These are phyloP conservation scores for Proterorhinus semilunaris DNA, from an alignment of 2,113 vertebrate genomes.

Conservation along the genomic window DNA sequence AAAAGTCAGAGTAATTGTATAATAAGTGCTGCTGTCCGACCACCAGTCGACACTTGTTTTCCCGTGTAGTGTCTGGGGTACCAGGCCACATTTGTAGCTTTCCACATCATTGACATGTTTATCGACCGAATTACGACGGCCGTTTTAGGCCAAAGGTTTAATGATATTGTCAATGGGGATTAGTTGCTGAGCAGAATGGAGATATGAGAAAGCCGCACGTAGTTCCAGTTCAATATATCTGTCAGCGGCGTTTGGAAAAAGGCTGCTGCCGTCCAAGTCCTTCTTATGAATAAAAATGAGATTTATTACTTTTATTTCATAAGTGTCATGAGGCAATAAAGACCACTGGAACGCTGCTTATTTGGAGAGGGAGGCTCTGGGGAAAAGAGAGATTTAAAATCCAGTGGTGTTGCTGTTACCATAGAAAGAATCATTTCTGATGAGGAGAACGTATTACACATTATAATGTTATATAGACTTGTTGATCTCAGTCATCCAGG, in stretches of 20 bases:
- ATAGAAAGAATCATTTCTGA: not conserved
- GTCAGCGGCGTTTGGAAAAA: slow-evolving; percentile 3
- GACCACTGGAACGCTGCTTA: slow-evolving; percentile 7
- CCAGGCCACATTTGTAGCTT: slow-evolving; percentile 23
- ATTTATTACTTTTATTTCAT: slow-evolving; percentile 49
- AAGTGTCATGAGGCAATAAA: slow-evolving; percentile 55
- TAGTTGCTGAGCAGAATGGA: slow-evolving; percentile 25
- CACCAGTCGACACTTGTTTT: slow-evolving; percentile 22
- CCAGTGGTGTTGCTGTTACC: not conserved
- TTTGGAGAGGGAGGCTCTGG: slow-evolving; percentile 1
- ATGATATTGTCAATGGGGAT: slow-evolving; percentile 25
- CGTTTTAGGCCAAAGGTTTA: slow-evolving; percentile 11
- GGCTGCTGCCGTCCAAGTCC: slow-evolving; percentile 10
- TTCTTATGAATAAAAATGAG: slow-evolving; percentile 24
- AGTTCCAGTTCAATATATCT: slow-evolving; percentile 16
- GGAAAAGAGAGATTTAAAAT: slow-evolving; percentile 30
- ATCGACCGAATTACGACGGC: slow-evolving; percentile 29
- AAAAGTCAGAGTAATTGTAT: not conserved
- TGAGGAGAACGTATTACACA: not conserved
- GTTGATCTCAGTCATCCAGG: too few relatives aligned
- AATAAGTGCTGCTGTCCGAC: slow-evolving; percentile 5
- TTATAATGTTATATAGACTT: too few relatives aligned
- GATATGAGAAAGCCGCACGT: slow-evolving; percentile 3
- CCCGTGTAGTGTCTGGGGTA: not conserved
- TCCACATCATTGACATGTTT: slow-evolving; percentile 26